Percentiles rank a stretch among this genome's conserved stretches.
phyloP scores from a whole-genome alignment of 2,797 vertebrate species.

The Psittacula echo region DNA sequence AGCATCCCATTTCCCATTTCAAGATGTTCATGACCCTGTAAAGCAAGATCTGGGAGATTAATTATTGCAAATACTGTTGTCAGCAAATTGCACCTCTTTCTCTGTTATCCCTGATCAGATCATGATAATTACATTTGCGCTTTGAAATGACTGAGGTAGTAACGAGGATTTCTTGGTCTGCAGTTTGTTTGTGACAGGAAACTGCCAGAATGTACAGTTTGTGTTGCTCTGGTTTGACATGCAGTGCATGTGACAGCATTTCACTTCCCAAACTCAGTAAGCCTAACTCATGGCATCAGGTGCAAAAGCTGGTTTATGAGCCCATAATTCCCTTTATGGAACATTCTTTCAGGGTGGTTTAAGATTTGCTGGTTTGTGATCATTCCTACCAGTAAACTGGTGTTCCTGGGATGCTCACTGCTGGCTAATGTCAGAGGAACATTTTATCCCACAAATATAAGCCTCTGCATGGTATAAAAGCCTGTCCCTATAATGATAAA shows the following conservation, averaged over 20 bases:
- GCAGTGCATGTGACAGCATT: background rate
- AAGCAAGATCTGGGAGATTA: constrained; percentile 62
- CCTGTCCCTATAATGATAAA: background rate
- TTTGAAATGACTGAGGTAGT: constrained; percentile 53
- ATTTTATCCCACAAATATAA: constrained; percentile 8
- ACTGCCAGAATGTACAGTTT: background rate
- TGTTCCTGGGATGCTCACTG: background rate
- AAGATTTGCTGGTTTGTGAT: constrained; percentile 25
- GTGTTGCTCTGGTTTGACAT: constrained; percentile 8
- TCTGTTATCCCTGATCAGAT: constrained; percentile 63
- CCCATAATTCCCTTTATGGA: background rate
- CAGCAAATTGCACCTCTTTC: constrained; percentile 60
- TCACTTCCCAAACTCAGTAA: background rate
- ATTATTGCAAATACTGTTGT: constrained; percentile 53
- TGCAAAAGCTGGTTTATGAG: constrained; percentile 33
- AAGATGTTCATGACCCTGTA: background rate
- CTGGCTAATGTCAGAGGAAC: background rate
- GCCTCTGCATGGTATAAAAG: background rate
- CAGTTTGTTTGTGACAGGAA: constrained; percentile 59
- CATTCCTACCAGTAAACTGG: background rate
- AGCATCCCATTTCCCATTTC: constrained; percentile 48
- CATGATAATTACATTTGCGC: constrained; percentile 59
- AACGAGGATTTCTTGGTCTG: constrained; percentile 58
- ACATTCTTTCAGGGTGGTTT: background rate
- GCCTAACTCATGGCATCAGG: constrained; percentile 16